phyloP scores from a whole-genome alignment of 2,888 invertebrate genomes.

The Erannis defoliaria region DNA sequence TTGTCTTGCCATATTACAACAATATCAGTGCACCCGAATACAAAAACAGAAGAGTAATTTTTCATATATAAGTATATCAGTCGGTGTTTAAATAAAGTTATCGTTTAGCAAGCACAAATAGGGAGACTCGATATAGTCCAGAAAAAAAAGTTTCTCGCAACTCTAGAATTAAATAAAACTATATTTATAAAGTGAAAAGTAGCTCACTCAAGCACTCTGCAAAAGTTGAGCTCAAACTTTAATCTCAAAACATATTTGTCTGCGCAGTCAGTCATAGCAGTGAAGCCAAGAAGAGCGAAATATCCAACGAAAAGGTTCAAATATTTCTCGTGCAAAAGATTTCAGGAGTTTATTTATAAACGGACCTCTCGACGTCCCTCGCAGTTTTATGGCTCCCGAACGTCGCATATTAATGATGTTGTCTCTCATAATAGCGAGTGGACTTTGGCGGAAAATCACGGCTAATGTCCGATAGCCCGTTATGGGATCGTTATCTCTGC shows the following conservation, averaged over 20 bases:
- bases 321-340: slow-evolving; percentile 36
- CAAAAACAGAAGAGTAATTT: too few relatives aligned
- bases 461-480: slow-evolving; percentile 33
- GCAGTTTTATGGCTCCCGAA: slow-evolving; percentile 42
- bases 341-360: slow-evolving; percentile 44
- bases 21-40: too few relatives aligned
- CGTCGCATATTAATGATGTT: slow-evolving; percentile 43
- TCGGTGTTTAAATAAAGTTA: too few relatives aligned
- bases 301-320: slow-evolving; percentile 33
- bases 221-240: slow-evolving; percentile 39
- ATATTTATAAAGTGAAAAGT: slow-evolving; percentile 15
- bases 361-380: slow-evolving; percentile 41
- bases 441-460: slow-evolving; percentile 30
- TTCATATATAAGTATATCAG: too few relatives aligned
- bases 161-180: not conserved
- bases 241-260: slow-evolving; percentile 44
- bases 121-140: too few relatives aligned
- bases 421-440: slow-evolving; percentile 39
- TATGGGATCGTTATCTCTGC: slow-evolving; percentile 29
- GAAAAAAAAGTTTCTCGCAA: not conserved
- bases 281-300: slow-evolving; percentile 36
- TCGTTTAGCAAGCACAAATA: too few relatives aligned
- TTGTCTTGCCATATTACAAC: too few relatives aligned
- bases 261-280: slow-evolving; percentile 41
- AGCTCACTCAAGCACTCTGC: slow-evolving; percentile 34